phyloP scores from a whole-genome alignment of 2,888 invertebrate species.

The Glaucopsyche alexis region DNA sequence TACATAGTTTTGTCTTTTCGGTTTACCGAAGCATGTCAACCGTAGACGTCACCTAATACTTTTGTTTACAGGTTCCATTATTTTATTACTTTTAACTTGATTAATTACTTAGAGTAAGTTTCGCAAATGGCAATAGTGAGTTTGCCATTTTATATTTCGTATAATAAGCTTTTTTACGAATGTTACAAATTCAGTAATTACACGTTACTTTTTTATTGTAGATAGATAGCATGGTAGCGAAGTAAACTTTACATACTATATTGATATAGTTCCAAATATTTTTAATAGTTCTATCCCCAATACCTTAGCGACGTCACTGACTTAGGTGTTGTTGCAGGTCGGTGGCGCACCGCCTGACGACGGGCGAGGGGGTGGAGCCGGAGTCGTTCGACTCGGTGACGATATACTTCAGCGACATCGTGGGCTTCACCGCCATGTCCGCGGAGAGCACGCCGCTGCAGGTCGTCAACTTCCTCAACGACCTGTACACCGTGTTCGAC shows the following conservation, averaged over 20 bases:
- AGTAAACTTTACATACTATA: background rate
- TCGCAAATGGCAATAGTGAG: slow-evolving; percentile 6
- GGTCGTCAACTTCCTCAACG: slow-evolving; percentile 98
- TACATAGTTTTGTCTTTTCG: slow-evolving; percentile 34
- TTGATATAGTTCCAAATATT: background rate
- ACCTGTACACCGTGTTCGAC: slow-evolving; percentile 98
- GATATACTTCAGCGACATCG: slow-evolving; percentile 98
- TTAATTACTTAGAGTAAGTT: background rate
- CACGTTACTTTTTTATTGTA: background rate
- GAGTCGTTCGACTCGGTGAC: slow-evolving; percentile 96
- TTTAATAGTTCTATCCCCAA: background rate
- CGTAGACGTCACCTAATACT: slow-evolving; percentile 24
- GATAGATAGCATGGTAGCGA: slow-evolving; percentile 34
- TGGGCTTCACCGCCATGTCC: slow-evolving; percentile 97
- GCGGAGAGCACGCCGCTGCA: slow-evolving; percentile 95
- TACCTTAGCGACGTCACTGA: background rate
- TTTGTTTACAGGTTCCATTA: slow-evolving; percentile 25
- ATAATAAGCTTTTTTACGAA: slow-evolving; percentile 7
- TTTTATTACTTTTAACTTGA: slow-evolving; percentile 31
- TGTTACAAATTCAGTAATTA: background rate
- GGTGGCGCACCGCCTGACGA: slow-evolving; percentile 92
- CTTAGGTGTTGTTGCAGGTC: slow-evolving; percentile 80
- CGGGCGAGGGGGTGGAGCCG: slow-evolving; percentile 94
- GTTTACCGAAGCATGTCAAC: slow-evolving; percentile 29
- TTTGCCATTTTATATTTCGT: background rate